Evolutionary conservation across 2,888 invertebrate species (phyloP), one percentile per base, ranked within the genome.

Genomic region (Heteromyza rotundicornis): DNA sequence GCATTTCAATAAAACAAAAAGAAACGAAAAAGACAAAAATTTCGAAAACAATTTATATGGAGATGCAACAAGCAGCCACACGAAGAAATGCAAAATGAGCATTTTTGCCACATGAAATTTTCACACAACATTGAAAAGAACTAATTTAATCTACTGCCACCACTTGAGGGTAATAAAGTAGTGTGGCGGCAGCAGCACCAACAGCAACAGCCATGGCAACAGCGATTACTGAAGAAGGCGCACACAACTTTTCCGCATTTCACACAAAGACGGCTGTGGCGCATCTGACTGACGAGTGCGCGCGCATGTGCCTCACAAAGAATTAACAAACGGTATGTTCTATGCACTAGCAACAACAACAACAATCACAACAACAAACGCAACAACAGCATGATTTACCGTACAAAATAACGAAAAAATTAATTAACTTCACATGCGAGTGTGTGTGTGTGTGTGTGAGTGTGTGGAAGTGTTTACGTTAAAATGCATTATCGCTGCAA

Each of bases 331-430:
- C 56, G 56, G 56, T 56, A 44, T 44, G 52, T 56, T 56, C 23
- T 19, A 12, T 36, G 54, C 36, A 51, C 16, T n/a, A 49, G 20
- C 57, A 49, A 35, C 57, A 49, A 63, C 20, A 23, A 27, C 44
- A 20, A 16, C 40, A 55, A n/a, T n/a, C 20, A n/a, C 55, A 19
- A 20, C 54, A 36, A 22, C 36, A 35, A n/a, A 40, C n/a, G 40
- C 32, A 32, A 12, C 32, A 32, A 12, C 35, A 54, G 35, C 69
- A 74, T 74, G 75, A 75, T 74, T 74, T 74, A 75, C 74, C 74
- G 73, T 74, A 75, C 73, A 69, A 58, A 73, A 70, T 73, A 75
- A 75, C 74, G 72, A 75, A 74, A 76, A 75, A 75, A 75, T 75
- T 75, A 75, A 75, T 75, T 74, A 75, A 72, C 75, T 73, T 70